Conservation (phyloP, 1,140 invertebrate genomes). For the Calosoma granatense region DNA sequence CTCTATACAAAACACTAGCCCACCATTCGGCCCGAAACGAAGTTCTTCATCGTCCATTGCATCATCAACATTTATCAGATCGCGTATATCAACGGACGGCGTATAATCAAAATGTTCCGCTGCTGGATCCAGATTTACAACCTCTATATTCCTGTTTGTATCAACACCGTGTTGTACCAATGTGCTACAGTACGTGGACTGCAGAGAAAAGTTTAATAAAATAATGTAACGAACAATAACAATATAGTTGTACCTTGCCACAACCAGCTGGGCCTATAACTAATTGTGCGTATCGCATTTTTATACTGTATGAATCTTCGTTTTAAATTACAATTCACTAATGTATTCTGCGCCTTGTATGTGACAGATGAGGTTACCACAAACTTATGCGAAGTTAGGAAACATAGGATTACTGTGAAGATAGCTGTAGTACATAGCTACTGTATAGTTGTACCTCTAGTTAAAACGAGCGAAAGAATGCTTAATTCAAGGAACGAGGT, state of each 20-base stretch:
- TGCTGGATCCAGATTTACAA: conserved; percentile 96
- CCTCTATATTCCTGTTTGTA: conserved; percentile 61
- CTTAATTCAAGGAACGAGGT: too few relatives aligned
- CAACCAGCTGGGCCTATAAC: conserved; percentile 92
- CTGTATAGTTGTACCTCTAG: too few relatives aligned
- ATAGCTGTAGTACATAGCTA: too few relatives aligned
- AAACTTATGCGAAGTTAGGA: too few relatives aligned
- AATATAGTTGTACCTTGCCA: conserved; percentile 62
- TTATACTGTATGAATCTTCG: conserved; percentile 24
- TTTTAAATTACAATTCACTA: too few relatives aligned
- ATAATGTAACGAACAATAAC: conserved; percentile 11
- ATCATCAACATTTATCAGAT: conserved; percentile 91
- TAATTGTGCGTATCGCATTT: conserved; percentile 86
- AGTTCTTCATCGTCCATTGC: conserved; percentile 93
- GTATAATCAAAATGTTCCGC: conserved; percentile 93
- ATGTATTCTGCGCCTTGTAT: too few relatives aligned
- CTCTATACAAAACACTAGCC: conserved; percentile 94
- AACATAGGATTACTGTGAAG: too few relatives aligned
- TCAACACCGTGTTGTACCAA: conserved; percentile 77
- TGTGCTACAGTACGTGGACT: conserved; percentile 92
- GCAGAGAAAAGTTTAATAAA: conserved; percentile 15
- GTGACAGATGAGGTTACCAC: too few relatives aligned
- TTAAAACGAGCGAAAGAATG: too few relatives aligned
- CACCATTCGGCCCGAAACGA: conserved; percentile 96
- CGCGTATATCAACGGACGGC: conserved; percentile 79